These are phyloP conservation scores for Erpetoichthys calabaricus DNA, from an alignment of 2,797 vertebrate species.

Conservation along the genomic window DNA sequence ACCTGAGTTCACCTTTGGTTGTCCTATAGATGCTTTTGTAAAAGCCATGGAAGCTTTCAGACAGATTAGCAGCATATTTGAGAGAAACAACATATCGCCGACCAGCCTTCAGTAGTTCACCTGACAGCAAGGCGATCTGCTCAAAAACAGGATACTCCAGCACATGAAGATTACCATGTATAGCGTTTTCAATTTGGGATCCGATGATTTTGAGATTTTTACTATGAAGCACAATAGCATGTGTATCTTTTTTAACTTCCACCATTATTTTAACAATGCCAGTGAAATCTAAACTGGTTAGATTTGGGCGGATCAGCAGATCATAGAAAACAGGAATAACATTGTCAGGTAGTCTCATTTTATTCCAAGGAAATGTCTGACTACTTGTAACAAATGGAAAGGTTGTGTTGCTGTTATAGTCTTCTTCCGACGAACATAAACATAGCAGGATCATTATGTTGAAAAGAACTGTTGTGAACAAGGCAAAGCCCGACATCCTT, in stretches of 20 bases:
- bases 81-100: slow-evolving; percentile 50
- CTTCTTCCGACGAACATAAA: neutral
- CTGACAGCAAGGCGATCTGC: slow-evolving; percentile 57
- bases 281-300: slow-evolving; percentile 58
- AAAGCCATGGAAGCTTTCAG: slow-evolving; percentile 68
- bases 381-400: slow-evolving; percentile 35
- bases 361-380: slow-evolving; percentile 62
- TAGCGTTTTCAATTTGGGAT: slow-evolving; percentile 29
- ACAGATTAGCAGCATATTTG: slow-evolving; percentile 61
- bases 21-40: slow-evolving; percentile 79
- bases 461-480: no score
- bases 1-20: slow-evolving; percentile 61
- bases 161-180: slow-evolving; percentile 28
- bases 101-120: slow-evolving; percentile 37
- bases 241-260: slow-evolving; percentile 42
- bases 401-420: neutral
- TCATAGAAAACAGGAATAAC: slow-evolving; percentile 60
- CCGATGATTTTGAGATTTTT: slow-evolving; percentile 47
- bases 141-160: slow-evolving; percentile 54
- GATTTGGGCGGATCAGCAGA: slow-evolving; percentile 71
- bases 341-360: slow-evolving; percentile 57
- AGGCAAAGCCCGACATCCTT: no score
- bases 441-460: no score
- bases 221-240: slow-evolving; percentile 57
- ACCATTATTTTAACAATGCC: slow-evolving; percentile 56